Conservation (phyloP, 2,888 invertebrate species). For the Cheilosia variabilis region DNA sequence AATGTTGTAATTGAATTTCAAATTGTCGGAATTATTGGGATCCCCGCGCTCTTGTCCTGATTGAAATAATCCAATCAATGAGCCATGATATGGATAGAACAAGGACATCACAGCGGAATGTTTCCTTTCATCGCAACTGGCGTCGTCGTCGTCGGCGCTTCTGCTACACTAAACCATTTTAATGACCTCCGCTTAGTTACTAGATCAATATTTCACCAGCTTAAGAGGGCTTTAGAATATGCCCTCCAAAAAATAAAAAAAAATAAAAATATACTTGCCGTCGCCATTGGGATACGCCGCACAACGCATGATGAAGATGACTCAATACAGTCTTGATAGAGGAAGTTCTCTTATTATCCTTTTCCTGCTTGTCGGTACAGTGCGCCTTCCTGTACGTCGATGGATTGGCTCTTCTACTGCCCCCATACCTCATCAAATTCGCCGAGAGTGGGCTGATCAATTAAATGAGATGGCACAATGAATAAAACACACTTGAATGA, state of each 20-base stretch:
- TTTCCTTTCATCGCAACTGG: not conserved
- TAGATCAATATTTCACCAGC: constrained; percentile 57
- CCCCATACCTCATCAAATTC: constrained; percentile 6
- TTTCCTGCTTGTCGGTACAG: constrained; percentile 22
- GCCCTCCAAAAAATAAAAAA: not conserved
- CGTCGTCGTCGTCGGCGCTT: not conserved
- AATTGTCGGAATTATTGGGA: constrained; percentile 43
- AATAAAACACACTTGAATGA: constrained; percentile 60
- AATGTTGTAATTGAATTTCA: constrained; percentile 53
- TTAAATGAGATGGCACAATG: constrained; percentile 69
- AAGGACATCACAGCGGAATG: constrained; percentile 32
- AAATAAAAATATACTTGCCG: not conserved
- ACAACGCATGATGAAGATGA: constrained; percentile 29
- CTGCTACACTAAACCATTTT: constrained; percentile 34
- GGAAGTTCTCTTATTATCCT: constrained; percentile 36
- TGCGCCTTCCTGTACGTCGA: constrained; percentile 3
- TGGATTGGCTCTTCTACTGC: not conserved
- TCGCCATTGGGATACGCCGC: not conserved
- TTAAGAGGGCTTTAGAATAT: constrained; percentile 39
- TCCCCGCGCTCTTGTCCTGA: constrained; percentile 16
- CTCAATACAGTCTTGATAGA: constrained; percentile 32
- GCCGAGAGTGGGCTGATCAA: constrained; percentile 65
- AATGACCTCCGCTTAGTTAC: constrained; percentile 55
- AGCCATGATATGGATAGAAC: constrained; percentile 50
- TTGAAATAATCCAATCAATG: constrained; percentile 62